phyloP scores from a whole-genome alignment of 30 jellyfish, hydroid and myxozoan species.

The Mastigias papua region DNA sequence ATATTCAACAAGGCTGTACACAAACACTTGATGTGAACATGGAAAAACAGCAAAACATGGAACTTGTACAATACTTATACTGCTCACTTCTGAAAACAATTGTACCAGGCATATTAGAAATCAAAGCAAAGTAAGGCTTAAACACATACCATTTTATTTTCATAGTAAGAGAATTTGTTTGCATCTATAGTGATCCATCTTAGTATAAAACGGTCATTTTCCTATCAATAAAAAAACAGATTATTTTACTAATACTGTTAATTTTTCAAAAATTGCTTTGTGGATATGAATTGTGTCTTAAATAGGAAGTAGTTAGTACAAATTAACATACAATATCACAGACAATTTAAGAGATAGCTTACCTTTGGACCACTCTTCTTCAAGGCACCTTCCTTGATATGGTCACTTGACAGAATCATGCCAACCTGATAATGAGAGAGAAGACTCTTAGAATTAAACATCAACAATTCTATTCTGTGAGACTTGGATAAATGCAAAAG shows the following conservation, averaged over 20 bases:
- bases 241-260: background rate
- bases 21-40: no score
- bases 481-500: no score
- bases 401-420: conserved; percentile 36
- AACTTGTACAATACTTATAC: no score
- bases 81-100: no score
- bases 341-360: background rate
- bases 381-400: conserved; percentile 72
- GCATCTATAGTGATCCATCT: conserved; percentile 85
- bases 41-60: no score
- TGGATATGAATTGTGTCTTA: no score
- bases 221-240: conserved; percentile 50
- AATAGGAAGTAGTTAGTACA: no score
- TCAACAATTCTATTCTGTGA: no score
- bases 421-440: conserved; percentile 37
- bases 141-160: conserved; percentile 69
- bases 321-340: no score
- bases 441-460: no score
- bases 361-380: conserved; percentile 90
- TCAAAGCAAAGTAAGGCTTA: background rate
- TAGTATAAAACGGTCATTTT: conserved; percentile 72
- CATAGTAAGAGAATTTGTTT: conserved; percentile 77
- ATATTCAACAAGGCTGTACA: no score
- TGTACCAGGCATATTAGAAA: background rate
- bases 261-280: background rate